A percentile compares a stretch with the other conserved stretches of the same genome.
phyloP scores from a whole-genome alignment of 2,113 vertebrate species.

The Echinops telfairi region DNA sequence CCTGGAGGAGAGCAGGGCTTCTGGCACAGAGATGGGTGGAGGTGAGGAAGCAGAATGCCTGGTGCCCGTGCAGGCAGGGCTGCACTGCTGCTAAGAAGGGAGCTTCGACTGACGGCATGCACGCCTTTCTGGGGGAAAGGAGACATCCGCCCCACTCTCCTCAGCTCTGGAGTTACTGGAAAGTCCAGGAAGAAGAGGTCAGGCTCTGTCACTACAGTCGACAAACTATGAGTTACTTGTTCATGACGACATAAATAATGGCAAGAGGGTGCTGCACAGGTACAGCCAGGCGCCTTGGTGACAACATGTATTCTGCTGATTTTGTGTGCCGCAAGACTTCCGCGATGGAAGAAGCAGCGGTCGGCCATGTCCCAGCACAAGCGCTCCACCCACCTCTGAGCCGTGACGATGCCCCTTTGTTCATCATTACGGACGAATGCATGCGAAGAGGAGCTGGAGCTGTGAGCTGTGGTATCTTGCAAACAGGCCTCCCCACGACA shows the following conservation, averaged over 20 bases:
- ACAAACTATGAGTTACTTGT: neutral
- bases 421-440: neutral
- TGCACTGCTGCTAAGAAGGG: neutral
- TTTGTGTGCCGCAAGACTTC: neutral
- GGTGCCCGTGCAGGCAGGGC: neutral
- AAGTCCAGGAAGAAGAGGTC: neutral
- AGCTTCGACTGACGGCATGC: neutral
- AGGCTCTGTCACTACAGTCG: neutral
- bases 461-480: neutral
- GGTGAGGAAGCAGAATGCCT: too few relatives aligned
- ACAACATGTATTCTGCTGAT: neutral
- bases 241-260: too few relatives aligned
- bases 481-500: neutral
- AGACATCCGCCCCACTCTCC: fast-evolving
- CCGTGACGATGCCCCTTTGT: neutral
- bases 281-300: too few relatives aligned
- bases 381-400: neutral
- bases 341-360: neutral
- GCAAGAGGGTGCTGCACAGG: neutral
- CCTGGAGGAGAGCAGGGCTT: neutral
- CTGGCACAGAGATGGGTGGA: fast-evolving
- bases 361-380: neutral
- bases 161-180: neutral
- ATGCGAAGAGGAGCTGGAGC: neutral
- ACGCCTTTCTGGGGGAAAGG: neutral